Percentiles rank a stretch among this genome's conserved stretches.
These are phyloP conservation scores for Hipparchia sbordonii DNA, from an alignment of 2,888 invertebrate genomes.

Conservation along the genomic window DNA sequence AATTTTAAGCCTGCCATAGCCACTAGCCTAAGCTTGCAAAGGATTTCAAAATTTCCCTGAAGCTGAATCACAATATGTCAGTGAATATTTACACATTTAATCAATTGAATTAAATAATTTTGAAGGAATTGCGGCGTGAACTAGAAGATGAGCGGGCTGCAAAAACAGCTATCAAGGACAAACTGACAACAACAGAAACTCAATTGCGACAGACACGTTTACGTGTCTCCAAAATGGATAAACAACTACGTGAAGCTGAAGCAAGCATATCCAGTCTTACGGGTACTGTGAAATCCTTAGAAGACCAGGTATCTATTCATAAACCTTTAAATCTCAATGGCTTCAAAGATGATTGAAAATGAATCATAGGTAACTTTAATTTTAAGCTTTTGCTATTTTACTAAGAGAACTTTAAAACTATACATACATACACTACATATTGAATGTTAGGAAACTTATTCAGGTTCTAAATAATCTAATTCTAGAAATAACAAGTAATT, in stretches of 20 bases:
- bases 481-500: background rate
- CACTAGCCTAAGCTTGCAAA: no score
- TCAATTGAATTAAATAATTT: background rate
- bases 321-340: no score
- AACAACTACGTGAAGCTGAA: constrained; percentile 72
- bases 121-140: constrained; percentile 58
- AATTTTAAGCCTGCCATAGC: no score
- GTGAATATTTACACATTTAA: constrained; percentile 1
- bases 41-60: background rate
- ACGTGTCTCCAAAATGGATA: constrained; percentile 71
- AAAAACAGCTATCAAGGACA: constrained; percentile 59
- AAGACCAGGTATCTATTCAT: constrained; percentile 65
- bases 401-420: no score
- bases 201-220: constrained; percentile 65
- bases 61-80: background rate
- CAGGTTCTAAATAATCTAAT: background rate
- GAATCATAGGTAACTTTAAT: no score
- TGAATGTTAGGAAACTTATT: background rate
- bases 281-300: constrained; percentile 67
- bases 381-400: no score
- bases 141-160: constrained; percentile 65
- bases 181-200: constrained; percentile 60
- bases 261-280: constrained; percentile 71
- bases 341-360: no score
- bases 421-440: no score